Conservation (phyloP, 2,888 invertebrate genomes). For the Tribolium freemani region DNA sequence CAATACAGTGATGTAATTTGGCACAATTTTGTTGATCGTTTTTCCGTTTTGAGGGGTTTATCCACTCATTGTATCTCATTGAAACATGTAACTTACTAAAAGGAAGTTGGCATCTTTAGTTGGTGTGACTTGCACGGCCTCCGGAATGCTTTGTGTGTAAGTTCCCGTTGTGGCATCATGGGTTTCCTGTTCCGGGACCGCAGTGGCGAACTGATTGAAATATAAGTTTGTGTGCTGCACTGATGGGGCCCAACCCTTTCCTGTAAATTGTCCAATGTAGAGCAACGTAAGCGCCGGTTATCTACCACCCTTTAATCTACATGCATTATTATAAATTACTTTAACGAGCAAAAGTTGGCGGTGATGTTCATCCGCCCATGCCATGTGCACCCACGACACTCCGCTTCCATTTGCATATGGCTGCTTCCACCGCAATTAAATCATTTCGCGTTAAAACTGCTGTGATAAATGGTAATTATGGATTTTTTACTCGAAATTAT, state of each 20-base stretch:
- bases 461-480: not conserved
- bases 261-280: slow-evolving; percentile 53
- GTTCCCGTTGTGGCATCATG: slow-evolving; percentile 43
- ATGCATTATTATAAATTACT: slow-evolving; percentile 38
- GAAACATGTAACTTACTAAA: not conserved
- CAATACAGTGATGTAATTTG: too few species aligned
- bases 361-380: slow-evolving; percentile 11
- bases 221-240: slow-evolving; percentile 55
- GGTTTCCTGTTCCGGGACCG: slow-evolving; percentile 46
- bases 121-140: slow-evolving; percentile 37
- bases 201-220: slow-evolving; percentile 55
- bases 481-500: not conserved
- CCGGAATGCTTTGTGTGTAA: slow-evolving; percentile 42
- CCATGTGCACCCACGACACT: slow-evolving; percentile 6
- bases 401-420: slow-evolving; percentile 23
- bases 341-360: slow-evolving; percentile 32
- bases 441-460: slow-evolving; percentile 13
- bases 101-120: slow-evolving; percentile 16
- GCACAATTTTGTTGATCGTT: too few species aligned
- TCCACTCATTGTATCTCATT: too few species aligned
- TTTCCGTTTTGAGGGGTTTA: too few species aligned
- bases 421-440: slow-evolving; percentile 12
- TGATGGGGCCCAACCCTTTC: slow-evolving; percentile 65
- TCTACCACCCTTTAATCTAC: slow-evolving; percentile 32
- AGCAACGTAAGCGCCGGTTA: slow-evolving; percentile 22